phyloP scores from a whole-genome alignment of 53 echinoderm and acorn worm species.

The Patiria pectinifera region DNA sequence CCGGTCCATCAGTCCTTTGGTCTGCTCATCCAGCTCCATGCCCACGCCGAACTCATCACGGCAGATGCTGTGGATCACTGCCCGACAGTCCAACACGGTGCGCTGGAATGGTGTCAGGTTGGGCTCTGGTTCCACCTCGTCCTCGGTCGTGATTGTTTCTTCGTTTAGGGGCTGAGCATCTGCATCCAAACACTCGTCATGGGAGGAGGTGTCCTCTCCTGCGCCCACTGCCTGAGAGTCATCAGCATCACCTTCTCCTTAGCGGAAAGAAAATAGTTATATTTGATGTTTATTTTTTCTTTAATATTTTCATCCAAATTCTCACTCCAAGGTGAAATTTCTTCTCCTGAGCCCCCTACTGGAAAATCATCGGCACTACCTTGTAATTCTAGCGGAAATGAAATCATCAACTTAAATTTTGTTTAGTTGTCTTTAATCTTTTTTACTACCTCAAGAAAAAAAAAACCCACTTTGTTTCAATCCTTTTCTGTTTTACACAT shows the following conservation, averaged over 20 bases:
- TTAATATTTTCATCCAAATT: no score
- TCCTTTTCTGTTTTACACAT: no score
- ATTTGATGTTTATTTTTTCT: not conserved
- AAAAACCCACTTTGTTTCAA: no score
- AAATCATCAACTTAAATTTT: not conserved
- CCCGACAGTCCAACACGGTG: slow-evolving; percentile 45
- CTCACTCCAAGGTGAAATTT: no score
- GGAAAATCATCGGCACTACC: no score
- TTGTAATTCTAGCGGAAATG: no score
- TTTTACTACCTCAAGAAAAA: no score
- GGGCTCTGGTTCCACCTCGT: not conserved
- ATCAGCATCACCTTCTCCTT: not conserved
- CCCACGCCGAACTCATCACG: slow-evolving; percentile 69
- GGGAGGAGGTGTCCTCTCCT: not conserved
- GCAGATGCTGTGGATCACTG: slow-evolving; percentile 56
- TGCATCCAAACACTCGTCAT: not conserved
- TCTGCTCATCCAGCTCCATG: slow-evolving; percentile 25
- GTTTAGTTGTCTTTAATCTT: not conserved
- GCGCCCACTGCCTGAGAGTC: not conserved
- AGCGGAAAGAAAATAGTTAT: not conserved
- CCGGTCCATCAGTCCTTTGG: slow-evolving; percentile 42
- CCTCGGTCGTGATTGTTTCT: not conserved
- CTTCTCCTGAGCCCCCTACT: no score
- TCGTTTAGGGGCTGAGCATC: not conserved
- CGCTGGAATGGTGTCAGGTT: slow-evolving; percentile 54